These are phyloP conservation scores for Bathynomus jamesi DNA, from an alignment of 1,140 invertebrate species.

Conservation along the genomic window DNA sequence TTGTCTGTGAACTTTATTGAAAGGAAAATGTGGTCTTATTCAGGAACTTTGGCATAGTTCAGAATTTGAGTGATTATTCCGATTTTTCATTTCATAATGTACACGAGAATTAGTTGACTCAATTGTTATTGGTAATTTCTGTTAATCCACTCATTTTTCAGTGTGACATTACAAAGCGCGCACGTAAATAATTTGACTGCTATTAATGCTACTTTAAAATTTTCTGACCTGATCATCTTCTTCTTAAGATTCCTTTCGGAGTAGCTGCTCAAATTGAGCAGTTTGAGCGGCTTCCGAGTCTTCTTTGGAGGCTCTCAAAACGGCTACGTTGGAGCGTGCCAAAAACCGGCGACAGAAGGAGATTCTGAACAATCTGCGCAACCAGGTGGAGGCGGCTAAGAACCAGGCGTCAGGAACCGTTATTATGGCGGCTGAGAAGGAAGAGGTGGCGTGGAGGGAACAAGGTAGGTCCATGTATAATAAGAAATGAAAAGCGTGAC, in stretches of 20 bases:
- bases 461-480: slow-evolving; percentile 47
- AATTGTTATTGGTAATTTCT: no score
- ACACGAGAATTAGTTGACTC: no score
- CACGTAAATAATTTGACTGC: slow-evolving; percentile 2
- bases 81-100: no score
- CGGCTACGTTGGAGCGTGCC: slow-evolving; percentile 28
- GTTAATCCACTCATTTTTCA: not conserved
- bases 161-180: not conserved
- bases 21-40: no score
- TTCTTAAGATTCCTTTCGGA: slow-evolving; percentile 9
- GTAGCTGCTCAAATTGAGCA: slow-evolving; percentile 32
- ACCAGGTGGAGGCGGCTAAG: slow-evolving; percentile 24
- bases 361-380: slow-evolving; percentile 26
- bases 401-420: slow-evolving; percentile 12
- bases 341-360: slow-evolving; percentile 22
- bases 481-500: no score
- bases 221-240: no score
- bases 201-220: no score
- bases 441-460: slow-evolving; percentile 49
- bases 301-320: slow-evolving; percentile 28
- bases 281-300: slow-evolving; percentile 29
- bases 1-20: no score
- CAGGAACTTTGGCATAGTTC: no score
- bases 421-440: slow-evolving; percentile 13
- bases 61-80: no score